Conservation (phyloP, 2,797 vertebrate genomes). For the Onychomys leucogaster region DNA sequence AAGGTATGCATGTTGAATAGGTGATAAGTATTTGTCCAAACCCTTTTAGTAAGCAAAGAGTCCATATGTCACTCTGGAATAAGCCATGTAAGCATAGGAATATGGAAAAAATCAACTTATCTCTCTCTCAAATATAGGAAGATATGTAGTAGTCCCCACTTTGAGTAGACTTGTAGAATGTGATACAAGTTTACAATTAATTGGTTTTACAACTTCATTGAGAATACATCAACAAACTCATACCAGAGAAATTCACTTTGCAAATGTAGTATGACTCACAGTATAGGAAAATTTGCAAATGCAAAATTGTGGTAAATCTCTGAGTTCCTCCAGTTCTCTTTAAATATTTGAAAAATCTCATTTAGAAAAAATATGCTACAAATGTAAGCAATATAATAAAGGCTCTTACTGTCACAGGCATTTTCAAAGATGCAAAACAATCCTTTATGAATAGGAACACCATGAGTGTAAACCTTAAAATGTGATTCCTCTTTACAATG, state of each 20-base stretch:
- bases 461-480: not conserved
- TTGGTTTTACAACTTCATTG: not conserved
- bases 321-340: not conserved
- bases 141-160: no score
- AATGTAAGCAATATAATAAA: not conserved
- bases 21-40: not conserved
- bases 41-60: not conserved
- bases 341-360: not conserved
- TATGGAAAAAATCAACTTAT: not conserved
- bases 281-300: not conserved
- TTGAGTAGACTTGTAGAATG: not conserved
- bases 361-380: not conserved
- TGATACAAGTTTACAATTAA: not conserved
- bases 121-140: not conserved
- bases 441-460: not conserved
- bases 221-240: not conserved
- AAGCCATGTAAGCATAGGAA: not conserved
- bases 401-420: not conserved
- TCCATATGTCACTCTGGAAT: not conserved
- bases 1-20: not conserved
- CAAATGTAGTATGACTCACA: not conserved
- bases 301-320: not conserved
- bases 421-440: not conserved
- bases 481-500: not conserved
- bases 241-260: not conserved